Evolutionary conservation across 35 echinoderm and acorn worm species (phyloP).

Genomic region (Ophioderma brevispina): DNA sequence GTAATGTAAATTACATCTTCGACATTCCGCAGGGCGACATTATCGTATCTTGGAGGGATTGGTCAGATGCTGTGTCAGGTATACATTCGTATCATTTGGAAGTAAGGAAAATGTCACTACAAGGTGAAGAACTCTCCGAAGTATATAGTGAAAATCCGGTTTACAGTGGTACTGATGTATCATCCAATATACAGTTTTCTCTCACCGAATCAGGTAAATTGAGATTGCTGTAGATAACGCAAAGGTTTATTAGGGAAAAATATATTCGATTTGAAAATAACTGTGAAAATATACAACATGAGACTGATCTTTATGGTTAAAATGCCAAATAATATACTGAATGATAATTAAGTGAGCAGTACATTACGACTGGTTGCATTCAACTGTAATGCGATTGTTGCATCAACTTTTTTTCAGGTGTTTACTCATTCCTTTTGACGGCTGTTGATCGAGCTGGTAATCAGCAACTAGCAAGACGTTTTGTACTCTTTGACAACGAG

Average conservation of each 20-base stretch:
- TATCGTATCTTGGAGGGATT: conserved; percentile 10
- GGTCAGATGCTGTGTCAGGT: conserved; percentile 19
- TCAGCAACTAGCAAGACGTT: neutral
- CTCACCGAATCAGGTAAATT: neutral
- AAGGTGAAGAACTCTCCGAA: conserved; percentile 4
- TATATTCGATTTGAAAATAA: too few species aligned
- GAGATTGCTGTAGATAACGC: too few species aligned
- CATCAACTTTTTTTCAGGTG: neutral
- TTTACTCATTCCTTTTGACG: conserved; percentile 24
- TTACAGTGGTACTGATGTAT: neutral
- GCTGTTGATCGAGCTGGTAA: conserved; percentile 28
- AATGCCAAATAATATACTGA: too few species aligned
- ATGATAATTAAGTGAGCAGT: too few species aligned
- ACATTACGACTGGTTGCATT: too few species aligned
- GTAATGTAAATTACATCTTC: too few species aligned
- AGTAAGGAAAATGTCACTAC: conserved; percentile 6
- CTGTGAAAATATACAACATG: too few species aligned
- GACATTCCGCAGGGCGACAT: neutral
- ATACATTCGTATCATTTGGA: conserved; percentile 10
- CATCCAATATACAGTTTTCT: neutral
- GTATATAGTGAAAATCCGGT: neutral
- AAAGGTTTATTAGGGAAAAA: too few species aligned
- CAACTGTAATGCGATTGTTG: neutral
- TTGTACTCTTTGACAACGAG: conserved; percentile 53
- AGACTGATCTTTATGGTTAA: too few species aligned